phyloP scores from a whole-genome alignment of 2,888 invertebrate genomes.

The Tanytarsus gracilentus region DNA sequence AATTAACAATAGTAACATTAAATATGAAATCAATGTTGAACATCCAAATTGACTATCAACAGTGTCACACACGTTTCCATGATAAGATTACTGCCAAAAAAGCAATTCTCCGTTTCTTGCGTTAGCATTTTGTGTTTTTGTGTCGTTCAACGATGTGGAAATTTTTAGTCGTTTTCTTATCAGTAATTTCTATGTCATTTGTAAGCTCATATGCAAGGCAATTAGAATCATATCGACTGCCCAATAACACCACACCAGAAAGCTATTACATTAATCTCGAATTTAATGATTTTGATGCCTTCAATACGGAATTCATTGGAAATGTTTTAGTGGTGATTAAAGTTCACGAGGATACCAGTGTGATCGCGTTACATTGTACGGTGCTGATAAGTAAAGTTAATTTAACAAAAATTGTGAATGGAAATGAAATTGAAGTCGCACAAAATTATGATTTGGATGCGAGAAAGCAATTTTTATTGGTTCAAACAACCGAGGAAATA shows the following conservation, averaged over 20 bases:
- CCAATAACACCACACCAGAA: conserved; percentile 4
- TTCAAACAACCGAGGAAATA: background rate
- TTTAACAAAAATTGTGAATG: background rate
- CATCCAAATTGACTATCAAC: too few relatives aligned
- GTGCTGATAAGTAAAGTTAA: background rate
- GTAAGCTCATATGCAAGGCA: background rate
- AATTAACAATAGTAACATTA: too few relatives aligned
- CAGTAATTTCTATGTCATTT: background rate
- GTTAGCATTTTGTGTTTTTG: too few relatives aligned
- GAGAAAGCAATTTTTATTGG: background rate
- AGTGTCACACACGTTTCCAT: too few relatives aligned
- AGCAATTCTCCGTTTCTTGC: too few relatives aligned
- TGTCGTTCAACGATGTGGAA: conserved; percentile 11
- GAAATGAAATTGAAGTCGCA: background rate
- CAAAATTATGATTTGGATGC: background rate
- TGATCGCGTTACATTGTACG: conserved; percentile 13
- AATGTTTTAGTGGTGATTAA: background rate
- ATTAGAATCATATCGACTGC: background rate
- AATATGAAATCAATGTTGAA: too few relatives aligned
- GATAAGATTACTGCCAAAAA: too few relatives aligned
- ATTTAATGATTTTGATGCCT: background rate
- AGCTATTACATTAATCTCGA: background rate
- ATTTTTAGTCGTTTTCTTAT: conserved; percentile 1
- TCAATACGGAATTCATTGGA: background rate
- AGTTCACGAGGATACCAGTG: background rate